These are phyloP conservation scores for Nephrotoma flavescens DNA, from an alignment of 2,888 invertebrate species.

Conservation along the genomic window DNA sequence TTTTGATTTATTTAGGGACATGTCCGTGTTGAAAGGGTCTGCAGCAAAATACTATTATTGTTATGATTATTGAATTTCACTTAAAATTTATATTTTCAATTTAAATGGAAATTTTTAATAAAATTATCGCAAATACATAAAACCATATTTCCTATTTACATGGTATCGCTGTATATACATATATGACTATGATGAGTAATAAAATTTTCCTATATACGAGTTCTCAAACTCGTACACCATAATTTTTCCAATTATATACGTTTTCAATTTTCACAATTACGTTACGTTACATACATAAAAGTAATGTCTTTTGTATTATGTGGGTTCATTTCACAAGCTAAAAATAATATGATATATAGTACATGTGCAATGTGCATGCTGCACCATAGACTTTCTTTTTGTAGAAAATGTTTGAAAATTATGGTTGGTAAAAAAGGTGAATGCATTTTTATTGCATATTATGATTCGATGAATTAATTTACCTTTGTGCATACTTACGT, in stretches of 20 bases:
- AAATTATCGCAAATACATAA: not conserved
- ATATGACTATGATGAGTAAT: not conserved
- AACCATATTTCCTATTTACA: not conserved
- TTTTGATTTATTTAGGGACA: not conserved
- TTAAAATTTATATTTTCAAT: not conserved
- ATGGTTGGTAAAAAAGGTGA: not conserved
- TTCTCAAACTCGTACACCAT: not conserved
- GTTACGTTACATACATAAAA: not conserved
- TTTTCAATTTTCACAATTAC: not conserved
- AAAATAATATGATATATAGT: not conserved
- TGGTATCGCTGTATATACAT: not conserved
- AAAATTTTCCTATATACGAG: not conserved
- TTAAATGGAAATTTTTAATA: not conserved
- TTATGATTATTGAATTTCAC: not conserved
- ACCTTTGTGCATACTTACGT: not conserved
- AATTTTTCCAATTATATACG: not conserved
- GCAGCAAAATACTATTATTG: not conserved
- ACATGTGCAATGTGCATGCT: not conserved
- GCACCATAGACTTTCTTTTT: not conserved
- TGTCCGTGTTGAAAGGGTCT: not conserved
- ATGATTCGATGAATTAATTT: not conserved
- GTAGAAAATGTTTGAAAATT: not conserved
- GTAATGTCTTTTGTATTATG: not conserved
- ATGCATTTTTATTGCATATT: not conserved
- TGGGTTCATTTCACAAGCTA: not conserved